phyloP scores from a whole-genome alignment of 1,140 invertebrate species.

The Drosophila repleta region DNA sequence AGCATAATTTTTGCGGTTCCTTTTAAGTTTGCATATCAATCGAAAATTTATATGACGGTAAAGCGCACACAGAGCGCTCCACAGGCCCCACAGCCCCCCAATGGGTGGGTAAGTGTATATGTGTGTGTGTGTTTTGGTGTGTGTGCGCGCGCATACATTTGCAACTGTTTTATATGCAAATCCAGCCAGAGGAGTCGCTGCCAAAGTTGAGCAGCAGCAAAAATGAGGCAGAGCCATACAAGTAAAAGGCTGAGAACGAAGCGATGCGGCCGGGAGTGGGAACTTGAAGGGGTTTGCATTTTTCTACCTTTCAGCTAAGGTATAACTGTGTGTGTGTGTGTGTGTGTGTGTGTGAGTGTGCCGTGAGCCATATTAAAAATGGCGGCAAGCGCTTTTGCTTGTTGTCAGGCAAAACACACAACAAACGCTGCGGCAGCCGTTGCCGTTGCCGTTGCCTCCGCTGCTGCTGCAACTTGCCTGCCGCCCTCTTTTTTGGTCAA shows the following conservation, averaged over 20 bases:
- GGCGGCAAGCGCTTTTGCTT: constrained; percentile 63
- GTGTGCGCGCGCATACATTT: constrained; percentile 76
- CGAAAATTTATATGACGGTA: constrained; percentile 79
- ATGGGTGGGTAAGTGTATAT: constrained; percentile 1
- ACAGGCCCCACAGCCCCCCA: constrained; percentile 13
- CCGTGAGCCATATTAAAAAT: constrained; percentile 76
- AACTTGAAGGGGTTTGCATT: constrained; percentile 42
- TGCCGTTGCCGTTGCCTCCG: constrained; percentile 3
- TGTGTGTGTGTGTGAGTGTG: constrained; percentile 35
- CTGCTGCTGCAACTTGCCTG: constrained; percentile 61
- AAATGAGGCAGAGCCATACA: constrained; percentile 41
- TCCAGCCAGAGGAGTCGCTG: constrained; percentile 57
- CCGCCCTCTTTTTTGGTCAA: neutral
- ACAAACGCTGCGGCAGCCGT: constrained; percentile 31
- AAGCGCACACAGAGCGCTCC: constrained; percentile 43
- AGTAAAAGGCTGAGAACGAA: constrained; percentile 7
- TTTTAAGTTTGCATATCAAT: constrained; percentile 84
- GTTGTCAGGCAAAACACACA: constrained; percentile 57
- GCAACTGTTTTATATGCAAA: constrained; percentile 81
- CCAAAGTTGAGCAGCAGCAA: constrained; percentile 23
- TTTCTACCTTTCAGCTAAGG: constrained; percentile 59
- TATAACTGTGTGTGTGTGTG: constrained; percentile 26
- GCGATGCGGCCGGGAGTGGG: neutral
- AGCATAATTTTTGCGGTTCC: constrained; percentile 83
- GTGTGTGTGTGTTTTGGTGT: constrained; percentile 26